Base-by-base conservation (phyloP, 2,888 invertebrate genomes). In the Ptilodon capucinus region DNA sequence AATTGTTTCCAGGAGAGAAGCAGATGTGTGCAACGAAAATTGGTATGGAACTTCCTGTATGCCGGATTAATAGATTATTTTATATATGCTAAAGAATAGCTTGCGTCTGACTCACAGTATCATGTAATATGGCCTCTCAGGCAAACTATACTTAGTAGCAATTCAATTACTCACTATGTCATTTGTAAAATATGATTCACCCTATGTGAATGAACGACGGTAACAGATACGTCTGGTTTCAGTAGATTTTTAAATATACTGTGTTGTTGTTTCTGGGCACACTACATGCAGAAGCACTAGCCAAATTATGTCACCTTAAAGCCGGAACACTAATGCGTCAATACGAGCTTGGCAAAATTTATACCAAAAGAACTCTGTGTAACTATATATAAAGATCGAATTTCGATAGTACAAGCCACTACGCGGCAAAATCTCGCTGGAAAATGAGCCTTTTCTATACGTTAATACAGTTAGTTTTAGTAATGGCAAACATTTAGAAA, bases 21-120 rank as follows among this genome's bases (percentile, higher is more conserved):
- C 89, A 89, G 89, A 73, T 83, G 88, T 89, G 90, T 89, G 90
- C 90, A 90, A 85, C 76, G 73, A 85, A 84, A 64, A 76, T 70
- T 79, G 86, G 81, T 83, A 83, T 76, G 83, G 68, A 85, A 83
- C 75, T 81, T 84, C 80, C 80, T 80, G 86, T 80, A 81, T 79
- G 86, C 79, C 71, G 85, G 86, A 82, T 81, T 78, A 72, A 74
- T 80, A 84, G 73, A 78, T 84, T 79, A 76, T 80, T 86, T 85
- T 79, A 75, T 79, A 74, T 78, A 84, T 66, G 77, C 80, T 82
- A 78, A 77, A 73, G 57, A 73, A 71, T 81, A 79, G 81, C 78
- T 84, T 83, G 75, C 76, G 70, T 81, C 81, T 74, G 71, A 78
- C 61, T 76, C 68, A 68, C 55, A 66, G 54, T 74, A 72, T 71